Conservation (phyloP, 2,888 invertebrate genomes). For the Amorpha juglandis region DNA sequence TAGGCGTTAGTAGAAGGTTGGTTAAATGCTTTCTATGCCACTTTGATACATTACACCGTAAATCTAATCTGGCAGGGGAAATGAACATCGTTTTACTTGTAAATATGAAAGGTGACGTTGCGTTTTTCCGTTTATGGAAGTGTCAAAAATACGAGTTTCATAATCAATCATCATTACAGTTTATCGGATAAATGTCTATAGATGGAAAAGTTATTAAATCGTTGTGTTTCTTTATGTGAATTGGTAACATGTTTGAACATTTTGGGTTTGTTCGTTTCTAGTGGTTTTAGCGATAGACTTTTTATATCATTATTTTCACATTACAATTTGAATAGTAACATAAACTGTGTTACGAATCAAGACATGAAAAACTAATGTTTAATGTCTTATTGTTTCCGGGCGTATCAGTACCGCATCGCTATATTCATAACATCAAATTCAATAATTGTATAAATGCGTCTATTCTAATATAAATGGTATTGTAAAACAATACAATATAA, state of each 20-base stretch:
- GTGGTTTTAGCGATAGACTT: background rate
- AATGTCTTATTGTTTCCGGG: background rate
- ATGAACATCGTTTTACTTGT: constrained; percentile 6
- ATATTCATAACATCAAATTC: background rate
- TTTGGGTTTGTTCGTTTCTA: background rate
- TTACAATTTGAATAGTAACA: too few species aligned
- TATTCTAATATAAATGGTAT: background rate
- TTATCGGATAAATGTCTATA: background rate
- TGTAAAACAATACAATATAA: background rate
- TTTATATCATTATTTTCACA: background rate
- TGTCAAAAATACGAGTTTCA: background rate
- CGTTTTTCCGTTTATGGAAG: background rate
- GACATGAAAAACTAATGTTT: too few species aligned
- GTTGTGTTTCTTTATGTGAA: background rate
- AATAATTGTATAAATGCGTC: background rate
- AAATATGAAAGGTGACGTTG: background rate
- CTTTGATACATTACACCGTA: constrained; percentile 18
- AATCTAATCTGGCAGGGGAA: background rate
- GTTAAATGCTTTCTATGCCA: constrained; percentile 29
- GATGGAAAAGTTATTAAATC: background rate
- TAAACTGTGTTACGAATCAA: too few species aligned
- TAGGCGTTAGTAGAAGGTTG: constrained; percentile 35
- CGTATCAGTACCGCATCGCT: background rate
- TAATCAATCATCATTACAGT: constrained; percentile 3
- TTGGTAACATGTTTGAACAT: background rate